A percentile compares a stretch with the other conserved stretches of the same genome.
phyloP scores from a whole-genome alignment of 1,140 invertebrate species.

The Scaptodrosophila lebanonensis region DNA sequence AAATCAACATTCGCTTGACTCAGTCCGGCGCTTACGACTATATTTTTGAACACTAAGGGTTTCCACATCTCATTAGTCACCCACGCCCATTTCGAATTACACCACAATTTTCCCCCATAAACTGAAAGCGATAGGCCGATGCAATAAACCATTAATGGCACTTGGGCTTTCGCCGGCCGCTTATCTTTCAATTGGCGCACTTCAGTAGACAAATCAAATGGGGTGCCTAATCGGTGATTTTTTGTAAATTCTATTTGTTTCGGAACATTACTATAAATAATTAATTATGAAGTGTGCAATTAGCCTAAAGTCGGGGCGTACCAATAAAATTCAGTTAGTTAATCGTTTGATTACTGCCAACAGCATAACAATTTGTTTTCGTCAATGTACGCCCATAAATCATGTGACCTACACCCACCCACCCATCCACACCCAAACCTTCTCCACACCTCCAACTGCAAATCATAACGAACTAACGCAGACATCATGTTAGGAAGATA shows the following conservation, averaged over 20 bases:
- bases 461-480: too few relatives aligned
- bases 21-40: not conserved
- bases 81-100: too few relatives aligned
- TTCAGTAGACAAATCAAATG: conserved; percentile 54
- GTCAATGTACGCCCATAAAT: conserved; percentile 37
- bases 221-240: conserved; percentile 56
- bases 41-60: too few relatives aligned
- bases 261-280: conserved; percentile 41
- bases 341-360: conserved; percentile 57
- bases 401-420: conserved; percentile 30
- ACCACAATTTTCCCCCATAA: too few relatives aligned
- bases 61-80: too few relatives aligned
- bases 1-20: not conserved
- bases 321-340: conserved; percentile 33
- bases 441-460: too few relatives aligned
- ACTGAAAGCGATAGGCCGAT: conserved; percentile 3
- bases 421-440: conserved; percentile 26
- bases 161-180: conserved; percentile 3
- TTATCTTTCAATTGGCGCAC: conserved; percentile 57
- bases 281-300: not conserved
- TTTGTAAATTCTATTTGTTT: too few relatives aligned
- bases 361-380: conserved; percentile 53
- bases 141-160: conserved; percentile 9
- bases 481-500: too few relatives aligned
- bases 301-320: not conserved